Conservation (phyloP, 2,888 invertebrate species). For the Drosophila siamana region DNA sequence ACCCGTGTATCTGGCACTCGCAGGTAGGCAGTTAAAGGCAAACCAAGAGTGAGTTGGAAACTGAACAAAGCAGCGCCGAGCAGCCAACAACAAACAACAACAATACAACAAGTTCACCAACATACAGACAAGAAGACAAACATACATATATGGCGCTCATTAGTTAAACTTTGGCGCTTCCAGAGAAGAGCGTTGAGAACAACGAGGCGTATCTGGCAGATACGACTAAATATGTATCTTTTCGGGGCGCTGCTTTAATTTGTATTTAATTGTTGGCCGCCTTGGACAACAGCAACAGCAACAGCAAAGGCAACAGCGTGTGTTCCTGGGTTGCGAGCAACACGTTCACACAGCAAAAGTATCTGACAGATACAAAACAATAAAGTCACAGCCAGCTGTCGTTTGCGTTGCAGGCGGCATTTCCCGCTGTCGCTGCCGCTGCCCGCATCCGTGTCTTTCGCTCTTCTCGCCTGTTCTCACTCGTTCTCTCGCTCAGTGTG, state of each 20-base stretch:
- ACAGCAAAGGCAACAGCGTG: too few species aligned
- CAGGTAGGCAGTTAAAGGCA: conserved; percentile 30
- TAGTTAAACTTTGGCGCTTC: conserved; percentile 13
- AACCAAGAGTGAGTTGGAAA: background rate
- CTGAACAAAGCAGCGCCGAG: background rate
- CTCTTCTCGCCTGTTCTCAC: background rate
- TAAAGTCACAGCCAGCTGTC: conserved; percentile 53
- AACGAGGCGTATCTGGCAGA: conserved; percentile 9
- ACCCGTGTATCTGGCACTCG: background rate
- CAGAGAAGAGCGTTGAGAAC: background rate
- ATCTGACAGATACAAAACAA: conserved; percentile 48
- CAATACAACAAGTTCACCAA: background rate
- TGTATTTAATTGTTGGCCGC: conserved; percentile 44
- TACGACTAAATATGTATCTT: conserved; percentile 14
- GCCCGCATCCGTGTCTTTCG: background rate
- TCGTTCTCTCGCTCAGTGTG: conserved; percentile 27
- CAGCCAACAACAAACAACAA: background rate
- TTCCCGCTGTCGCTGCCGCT: too few species aligned
- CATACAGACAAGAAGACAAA: background rate
- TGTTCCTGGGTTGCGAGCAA: conserved; percentile 16
- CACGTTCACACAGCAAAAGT: conserved; percentile 9
- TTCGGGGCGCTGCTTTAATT: conserved; percentile 41
- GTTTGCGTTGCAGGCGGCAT: conserved; percentile 4
- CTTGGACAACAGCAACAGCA: background rate
- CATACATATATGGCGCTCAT: conserved; percentile 17